Evolutionary conservation across 2,888 invertebrate species (phyloP).

Genomic region (Pedicia rivosa): DNA sequence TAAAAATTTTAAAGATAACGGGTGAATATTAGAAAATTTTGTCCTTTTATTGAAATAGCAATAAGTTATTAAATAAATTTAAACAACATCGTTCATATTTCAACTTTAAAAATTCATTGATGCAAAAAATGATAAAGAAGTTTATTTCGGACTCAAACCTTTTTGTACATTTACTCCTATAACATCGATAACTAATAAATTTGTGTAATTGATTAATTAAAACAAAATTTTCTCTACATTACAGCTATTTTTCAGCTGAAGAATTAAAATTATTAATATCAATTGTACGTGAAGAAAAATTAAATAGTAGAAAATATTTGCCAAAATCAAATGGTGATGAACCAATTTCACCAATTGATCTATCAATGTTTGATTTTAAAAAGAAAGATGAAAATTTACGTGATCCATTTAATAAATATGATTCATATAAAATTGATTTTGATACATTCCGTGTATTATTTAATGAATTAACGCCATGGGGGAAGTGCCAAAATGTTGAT

Average conservation of each 20-base stretch:
- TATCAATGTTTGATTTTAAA: slow-evolving; percentile 58
- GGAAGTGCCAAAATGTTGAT: slow-evolving; percentile 63
- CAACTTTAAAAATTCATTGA: slow-evolving; percentile 34
- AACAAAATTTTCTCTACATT: slow-evolving; percentile 10
- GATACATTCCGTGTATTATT: slow-evolving; percentile 79
- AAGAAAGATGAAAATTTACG: slow-evolving; percentile 48
- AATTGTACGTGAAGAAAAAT: slow-evolving; percentile 28
- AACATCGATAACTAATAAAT: not conserved
- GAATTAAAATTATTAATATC: slow-evolving; percentile 25
- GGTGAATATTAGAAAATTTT: too few relatives aligned
- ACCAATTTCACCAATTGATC: slow-evolving; percentile 16
- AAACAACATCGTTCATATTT: too few relatives aligned
- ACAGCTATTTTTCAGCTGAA: slow-evolving; percentile 20
- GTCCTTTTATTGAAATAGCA: too few relatives aligned
- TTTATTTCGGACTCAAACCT: too few relatives aligned
- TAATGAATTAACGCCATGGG: slow-evolving; percentile 82
- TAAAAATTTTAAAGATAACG: slow-evolving; percentile 62
- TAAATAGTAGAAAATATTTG: slow-evolving; percentile 20
- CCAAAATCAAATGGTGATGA: not conserved
- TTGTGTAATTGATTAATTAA: too few relatives aligned
- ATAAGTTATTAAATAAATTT: too few relatives aligned
- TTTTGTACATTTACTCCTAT: too few relatives aligned
- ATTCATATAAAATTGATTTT: slow-evolving; percentile 75
- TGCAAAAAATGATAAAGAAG: too few relatives aligned
- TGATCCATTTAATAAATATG: slow-evolving; percentile 69